Evolutionary conservation across 92 coral and sea anemone genomes (phyloP).

Genomic region (Epizoanthus stellaris): DNA sequence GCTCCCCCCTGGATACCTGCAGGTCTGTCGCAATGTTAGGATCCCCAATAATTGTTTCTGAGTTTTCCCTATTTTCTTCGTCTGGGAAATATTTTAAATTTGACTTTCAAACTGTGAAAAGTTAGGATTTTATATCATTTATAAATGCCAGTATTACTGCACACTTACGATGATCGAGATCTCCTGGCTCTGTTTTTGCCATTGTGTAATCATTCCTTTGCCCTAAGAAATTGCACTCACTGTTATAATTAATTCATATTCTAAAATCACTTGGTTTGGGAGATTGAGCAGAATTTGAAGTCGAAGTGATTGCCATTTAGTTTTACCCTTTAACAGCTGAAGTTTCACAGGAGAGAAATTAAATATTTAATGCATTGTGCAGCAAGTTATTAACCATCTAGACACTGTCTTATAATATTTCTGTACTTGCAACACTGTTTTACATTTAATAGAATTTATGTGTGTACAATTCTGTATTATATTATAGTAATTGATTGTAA

Average conservation of each 20-base stretch:
- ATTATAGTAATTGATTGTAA: neutral
- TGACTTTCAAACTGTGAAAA: neutral
- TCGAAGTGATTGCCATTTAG: neutral
- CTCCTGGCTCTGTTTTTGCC: slow-evolving; percentile 44
- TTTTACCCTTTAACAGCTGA: neutral
- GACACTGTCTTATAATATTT: neutral
- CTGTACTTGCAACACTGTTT: neutral
- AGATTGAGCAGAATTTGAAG: neutral
- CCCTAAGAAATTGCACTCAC: slow-evolving; percentile 41
- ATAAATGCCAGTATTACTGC: too few relatives aligned
- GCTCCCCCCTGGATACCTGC: too few relatives aligned
- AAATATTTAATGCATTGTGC: neutral
- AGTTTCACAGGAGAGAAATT: neutral
- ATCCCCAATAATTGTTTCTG: too few relatives aligned
- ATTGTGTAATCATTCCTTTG: slow-evolving; percentile 45
- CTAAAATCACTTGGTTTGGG: neutral
- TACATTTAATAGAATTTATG: neutral
- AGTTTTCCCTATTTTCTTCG: too few relatives aligned
- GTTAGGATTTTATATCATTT: too few relatives aligned
- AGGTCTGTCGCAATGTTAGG: too few relatives aligned
- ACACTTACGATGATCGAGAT: slow-evolving; percentile 47
- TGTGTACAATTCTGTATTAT: neutral
- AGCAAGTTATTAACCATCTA: neutral
- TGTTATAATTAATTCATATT: slow-evolving; percentile 17
- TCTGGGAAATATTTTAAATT: too few relatives aligned